Evolutionary conservation across 2,797 vertebrate genomes (phyloP).

Genomic region (Alfaro cultratus): DNA sequence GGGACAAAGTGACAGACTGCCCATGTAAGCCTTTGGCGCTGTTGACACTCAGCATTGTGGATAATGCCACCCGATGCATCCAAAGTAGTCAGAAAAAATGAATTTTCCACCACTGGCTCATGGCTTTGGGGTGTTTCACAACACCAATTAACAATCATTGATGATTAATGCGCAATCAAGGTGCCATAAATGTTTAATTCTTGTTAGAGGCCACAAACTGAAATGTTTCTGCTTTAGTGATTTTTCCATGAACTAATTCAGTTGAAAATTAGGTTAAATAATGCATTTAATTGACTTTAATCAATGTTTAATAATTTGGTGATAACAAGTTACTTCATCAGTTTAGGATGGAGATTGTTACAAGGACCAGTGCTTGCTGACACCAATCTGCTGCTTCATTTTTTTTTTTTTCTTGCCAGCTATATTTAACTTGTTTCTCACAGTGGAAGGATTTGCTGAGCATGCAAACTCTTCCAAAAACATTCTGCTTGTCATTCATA

Average conservation of each 20-base stretch:
- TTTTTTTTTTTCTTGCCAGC: background rate
- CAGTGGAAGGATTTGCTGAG: constrained; percentile 18
- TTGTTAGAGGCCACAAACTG: constrained; percentile 27
- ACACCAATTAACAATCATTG: constrained; percentile 68
- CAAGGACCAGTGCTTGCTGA: background rate
- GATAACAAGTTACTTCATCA: background rate
- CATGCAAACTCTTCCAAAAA: constrained; percentile 1
- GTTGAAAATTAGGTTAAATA: background rate
- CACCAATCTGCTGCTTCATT: background rate
- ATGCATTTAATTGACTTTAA: constrained; percentile 4
- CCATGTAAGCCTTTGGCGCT: constrained; percentile 69
- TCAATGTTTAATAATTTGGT: constrained; percentile 17
- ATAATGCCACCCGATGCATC: constrained; percentile 55
- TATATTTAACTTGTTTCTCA: constrained; percentile 9
- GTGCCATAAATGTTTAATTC: constrained; percentile 63
- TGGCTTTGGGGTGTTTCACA: constrained; percentile 55
- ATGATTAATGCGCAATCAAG: constrained; percentile 62
- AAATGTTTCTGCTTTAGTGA: constrained; percentile 16
- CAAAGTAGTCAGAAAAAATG: constrained; percentile 59
- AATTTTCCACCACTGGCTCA: constrained; percentile 55
- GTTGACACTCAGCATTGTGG: constrained; percentile 64
- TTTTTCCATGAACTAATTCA: constrained; percentile 41
- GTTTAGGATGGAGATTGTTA: background rate
- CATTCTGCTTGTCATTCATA: constrained; percentile 23
- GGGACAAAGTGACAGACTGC: constrained; percentile 73